These are phyloP conservation scores for Tenthredo distinguenda DNA, from an alignment of 2,888 invertebrate species.

Conservation along the genomic window DNA sequence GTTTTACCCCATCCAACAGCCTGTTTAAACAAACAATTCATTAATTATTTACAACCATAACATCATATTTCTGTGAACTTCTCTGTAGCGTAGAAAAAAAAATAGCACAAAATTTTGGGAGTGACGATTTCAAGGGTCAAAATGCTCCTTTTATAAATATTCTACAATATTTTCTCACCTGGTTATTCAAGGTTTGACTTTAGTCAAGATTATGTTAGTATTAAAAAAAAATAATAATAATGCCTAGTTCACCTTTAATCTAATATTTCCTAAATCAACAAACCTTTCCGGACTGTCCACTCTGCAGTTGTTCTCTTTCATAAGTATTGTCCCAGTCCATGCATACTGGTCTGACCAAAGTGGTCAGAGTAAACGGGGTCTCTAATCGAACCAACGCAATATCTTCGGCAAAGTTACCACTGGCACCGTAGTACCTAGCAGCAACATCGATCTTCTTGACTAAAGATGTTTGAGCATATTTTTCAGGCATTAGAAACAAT, in stretches of 20 bases:
- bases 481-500: conserved; percentile 61
- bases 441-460: conserved; percentile 58
- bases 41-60: too few species aligned
- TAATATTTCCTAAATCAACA: neutral
- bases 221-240: too few species aligned
- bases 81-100: too few species aligned
- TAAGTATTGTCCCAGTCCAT: conserved; percentile 64
- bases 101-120: too few species aligned
- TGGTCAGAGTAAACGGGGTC: conserved; percentile 60
- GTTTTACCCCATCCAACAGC: conserved; percentile 67
- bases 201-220: too few species aligned
- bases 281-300: conserved; percentile 61
- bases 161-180: too few species aligned
- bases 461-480: conserved; percentile 61
- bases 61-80: too few species aligned
- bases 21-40: conserved; percentile 53
- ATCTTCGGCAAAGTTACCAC: conserved; percentile 64
- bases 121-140: too few species aligned
- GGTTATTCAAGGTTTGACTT: too few species aligned
- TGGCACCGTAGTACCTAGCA: conserved; percentile 61
- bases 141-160: too few species aligned
- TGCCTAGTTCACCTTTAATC: neutral
- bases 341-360: conserved; percentile 62
- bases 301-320: conserved; percentile 59
- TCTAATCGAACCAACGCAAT: conserved; percentile 63